A percentile compares a stretch with the other conserved stretches of the same genome.
Conservation (phyloP, 1,140 invertebrate species). For the Whitmania pigra region DNA sequence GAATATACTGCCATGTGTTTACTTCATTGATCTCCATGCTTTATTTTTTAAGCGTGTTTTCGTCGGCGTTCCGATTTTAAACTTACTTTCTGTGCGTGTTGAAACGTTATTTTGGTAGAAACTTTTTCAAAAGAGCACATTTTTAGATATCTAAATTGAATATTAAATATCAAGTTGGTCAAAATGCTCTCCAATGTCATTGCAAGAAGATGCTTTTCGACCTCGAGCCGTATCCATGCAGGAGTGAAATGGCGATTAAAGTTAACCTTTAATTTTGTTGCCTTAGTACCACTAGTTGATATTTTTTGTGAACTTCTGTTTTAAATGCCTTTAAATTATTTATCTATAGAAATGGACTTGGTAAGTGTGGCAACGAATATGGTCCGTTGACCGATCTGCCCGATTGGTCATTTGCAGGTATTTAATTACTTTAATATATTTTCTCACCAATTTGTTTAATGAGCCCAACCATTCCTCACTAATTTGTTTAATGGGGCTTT, state of each 20-base stretch:
- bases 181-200: too few species aligned
- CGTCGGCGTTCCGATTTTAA: too few species aligned
- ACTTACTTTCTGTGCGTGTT: too few species aligned
- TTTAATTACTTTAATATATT: background rate
- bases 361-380: slow-evolving; percentile 21
- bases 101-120: too few species aligned
- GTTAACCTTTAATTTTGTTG: slow-evolving; percentile 2
- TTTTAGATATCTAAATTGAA: too few species aligned
- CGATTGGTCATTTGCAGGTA: slow-evolving; percentile 23
- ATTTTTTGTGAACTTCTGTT: background rate
- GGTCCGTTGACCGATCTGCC: slow-evolving; percentile 19
- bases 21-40: too few species aligned
- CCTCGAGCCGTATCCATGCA: background rate
- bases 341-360: slow-evolving; percentile 7
- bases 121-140: too few species aligned
- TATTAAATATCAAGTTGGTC: too few species aligned
- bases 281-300: background rate
- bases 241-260: slow-evolving; percentile 18
- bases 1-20: too few species aligned
- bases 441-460: background rate
- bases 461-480: background rate
- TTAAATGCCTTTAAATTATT: background rate
- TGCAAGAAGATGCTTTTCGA: background rate
- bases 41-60: too few species aligned
- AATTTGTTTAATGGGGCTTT: background rate